Evolutionary conservation across 2,888 invertebrate species (phyloP), one percentile per base, ranked within the genome.

Genomic region (Apamea crenata): DNA sequence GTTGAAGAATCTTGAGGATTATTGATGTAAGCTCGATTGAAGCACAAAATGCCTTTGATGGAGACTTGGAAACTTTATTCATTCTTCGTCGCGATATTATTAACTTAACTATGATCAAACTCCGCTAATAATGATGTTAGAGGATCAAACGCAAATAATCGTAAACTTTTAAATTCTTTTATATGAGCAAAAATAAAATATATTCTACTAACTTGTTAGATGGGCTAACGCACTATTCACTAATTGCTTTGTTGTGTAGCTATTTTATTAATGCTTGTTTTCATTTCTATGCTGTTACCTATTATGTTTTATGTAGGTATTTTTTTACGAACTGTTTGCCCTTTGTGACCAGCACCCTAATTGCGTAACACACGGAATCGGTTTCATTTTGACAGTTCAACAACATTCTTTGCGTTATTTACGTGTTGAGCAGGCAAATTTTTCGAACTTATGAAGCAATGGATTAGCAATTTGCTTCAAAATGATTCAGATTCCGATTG

Each of bases 11-110:
- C 73, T 77, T 61, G 21, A 84, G 36, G 81, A 80, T 82, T 81
- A 83, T 82, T 80, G 80, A 77, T 83, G 85, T 83, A 88, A 85
- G 75, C 80, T 80, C 56, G 77, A 86, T 81, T 74, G 71, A 77
- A 69, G 72, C 76, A 63, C 74, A 72, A 82, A 82, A 74, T 84
- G 73, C 72, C 77, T 68, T 78, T 75, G 76, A 76, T 69, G 63
- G 59, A 76, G 65, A 71, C 59, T 76, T 76, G 14, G 25, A 70
- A 87, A 88, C 71, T 83, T 87, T 70, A 81, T 77, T 83, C 56
- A 83, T 82, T 79, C 65, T 86, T 83, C 50, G 67, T 70, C 67
- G 59, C 50, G 71, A 83, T 80, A 75, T 74, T 69, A 80, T 74
- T 69, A 86, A 67, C 82, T 63, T 72, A n/a, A 75, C 40, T 63